Base-by-base conservation (phyloP, 2,797 vertebrate genomes). In the Fringilla coelebs region DNA sequence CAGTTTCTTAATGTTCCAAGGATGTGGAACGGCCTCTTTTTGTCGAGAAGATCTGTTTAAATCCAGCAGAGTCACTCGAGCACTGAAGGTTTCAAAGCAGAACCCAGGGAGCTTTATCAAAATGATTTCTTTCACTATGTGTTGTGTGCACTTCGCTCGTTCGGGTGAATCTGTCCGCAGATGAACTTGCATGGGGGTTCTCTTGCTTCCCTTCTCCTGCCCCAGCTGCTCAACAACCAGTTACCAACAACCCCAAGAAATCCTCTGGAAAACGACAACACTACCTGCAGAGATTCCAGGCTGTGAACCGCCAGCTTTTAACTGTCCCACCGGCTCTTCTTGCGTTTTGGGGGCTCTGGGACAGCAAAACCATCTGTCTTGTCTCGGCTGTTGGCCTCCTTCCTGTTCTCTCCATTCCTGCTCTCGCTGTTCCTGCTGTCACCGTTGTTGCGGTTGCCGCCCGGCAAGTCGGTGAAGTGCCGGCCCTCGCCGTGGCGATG, bases 311-410 rank as follows among this genome's bases (percentile, higher is more conserved):
- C 34, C 81, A 71, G 65, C 85, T 96, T 95, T 98, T 98, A 99
- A 98, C 99, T 99, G 98, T 99, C 99, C 99, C 99, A 99, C 93
- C 99, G 98, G 94, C 99, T 99, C 97, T 99, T 99, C 97, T 99
- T 99, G 88, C 99, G 98, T 89, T 99, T 99, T 41, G 99, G 99
- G 36, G 98, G 98, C 85, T 99, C 99, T 0, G 99, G 99, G 78
- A 99, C 98, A 52, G 99, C 99, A 52, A 99, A 99, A 62, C 98
- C 99, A 93, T 99, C 99, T 91, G 97, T 97, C 89, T 97, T 98
- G 95, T 98, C 98, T 29, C 97, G 97, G 28, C 96, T 97, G 94
- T 78, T 98, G 84, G 83, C 58, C 13, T 98, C 98, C 93, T 76
- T 96, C 92, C 94, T 96, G 90, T 18, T 96, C 71, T 98, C 97